phyloP scores from a whole-genome alignment of 2,888 invertebrate genomes.

The Cecidostiba fungosa region DNA sequence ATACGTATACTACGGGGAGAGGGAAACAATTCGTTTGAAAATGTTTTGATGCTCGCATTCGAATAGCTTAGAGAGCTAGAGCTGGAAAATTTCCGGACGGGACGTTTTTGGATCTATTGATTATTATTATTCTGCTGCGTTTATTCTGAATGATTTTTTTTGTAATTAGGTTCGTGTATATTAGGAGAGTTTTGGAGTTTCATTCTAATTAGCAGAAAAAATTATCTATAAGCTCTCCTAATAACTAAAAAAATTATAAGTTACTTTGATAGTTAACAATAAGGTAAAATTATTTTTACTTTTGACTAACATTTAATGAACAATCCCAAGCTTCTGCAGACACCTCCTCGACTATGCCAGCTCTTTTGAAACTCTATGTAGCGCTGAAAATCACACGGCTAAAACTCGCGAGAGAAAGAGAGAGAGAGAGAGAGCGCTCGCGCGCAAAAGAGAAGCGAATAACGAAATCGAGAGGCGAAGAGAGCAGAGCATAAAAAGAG shows the following conservation, averaged over 20 bases:
- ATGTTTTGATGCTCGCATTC: constrained; percentile 7
- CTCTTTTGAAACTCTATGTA: neutral
- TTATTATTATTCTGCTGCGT: no score
- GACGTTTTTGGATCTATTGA: no score
- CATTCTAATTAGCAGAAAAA: no score
- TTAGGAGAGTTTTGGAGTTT: no score
- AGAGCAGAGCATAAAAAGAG: neutral
- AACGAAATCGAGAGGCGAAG: constrained; percentile 10
- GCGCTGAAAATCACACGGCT: neutral
- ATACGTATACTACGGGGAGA: neutral
- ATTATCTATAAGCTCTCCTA: no score
- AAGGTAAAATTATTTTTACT: no score
- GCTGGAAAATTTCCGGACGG: neutral
- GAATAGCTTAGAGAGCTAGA: neutral
- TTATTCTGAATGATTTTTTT: no score
- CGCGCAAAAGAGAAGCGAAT: constrained; percentile 9
- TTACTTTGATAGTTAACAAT: no score
- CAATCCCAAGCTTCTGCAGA: neutral
- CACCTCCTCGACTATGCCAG: neutral
- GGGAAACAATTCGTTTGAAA: neutral
- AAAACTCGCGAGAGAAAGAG: neutral
- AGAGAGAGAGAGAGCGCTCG: no score
- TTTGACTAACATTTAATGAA: neutral
- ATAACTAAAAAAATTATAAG: no score
- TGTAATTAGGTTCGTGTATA: no score